Conservation (phyloP, 2,888 invertebrate species). For the Trichacis sp. region DNA sequence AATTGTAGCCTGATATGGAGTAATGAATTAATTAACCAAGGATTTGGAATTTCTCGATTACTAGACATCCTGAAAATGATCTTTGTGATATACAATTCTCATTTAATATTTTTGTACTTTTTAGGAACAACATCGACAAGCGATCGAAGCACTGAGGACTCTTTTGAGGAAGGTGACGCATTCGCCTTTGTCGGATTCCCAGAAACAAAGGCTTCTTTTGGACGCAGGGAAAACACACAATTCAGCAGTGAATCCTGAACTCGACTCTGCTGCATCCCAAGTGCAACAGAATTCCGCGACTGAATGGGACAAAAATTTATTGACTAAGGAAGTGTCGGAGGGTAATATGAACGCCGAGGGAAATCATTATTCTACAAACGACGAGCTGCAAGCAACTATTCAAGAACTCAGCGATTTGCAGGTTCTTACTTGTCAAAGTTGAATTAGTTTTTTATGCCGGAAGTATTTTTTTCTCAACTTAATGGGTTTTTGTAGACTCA, state of each 20-base stretch:
- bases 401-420: slow-evolving; percentile 93
- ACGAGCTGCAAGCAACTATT: slow-evolving; percentile 92
- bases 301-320: slow-evolving; percentile 94
- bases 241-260: slow-evolving; percentile 78
- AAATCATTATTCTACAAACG: slow-evolving; percentile 87
- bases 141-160: slow-evolving; percentile 81
- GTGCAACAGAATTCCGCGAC: slow-evolving; percentile 79
- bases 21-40: no score
- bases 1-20: no score
- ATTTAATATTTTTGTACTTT: slow-evolving; percentile 19
- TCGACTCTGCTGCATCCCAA: slow-evolving; percentile 47
- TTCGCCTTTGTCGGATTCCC: slow-evolving; percentile 85
- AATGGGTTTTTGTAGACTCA: no score
- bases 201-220: slow-evolving; percentile 84
- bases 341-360: slow-evolving; percentile 94
- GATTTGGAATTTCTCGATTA: no score
- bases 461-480: no score
- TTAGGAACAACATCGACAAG: slow-evolving; percentile 78
- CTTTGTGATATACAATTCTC: no score
- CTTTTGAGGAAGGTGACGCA: slow-evolving; percentile 83
- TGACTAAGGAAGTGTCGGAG: slow-evolving; percentile 90
- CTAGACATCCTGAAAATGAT: no score
- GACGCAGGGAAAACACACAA: slow-evolving; percentile 80
- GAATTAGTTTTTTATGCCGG: no score
- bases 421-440: no score